Percentiles rank a stretch among this genome's conserved stretches.
Conservation (phyloP, 2,888 invertebrate species). For the Andricus quercusramuli region DNA sequence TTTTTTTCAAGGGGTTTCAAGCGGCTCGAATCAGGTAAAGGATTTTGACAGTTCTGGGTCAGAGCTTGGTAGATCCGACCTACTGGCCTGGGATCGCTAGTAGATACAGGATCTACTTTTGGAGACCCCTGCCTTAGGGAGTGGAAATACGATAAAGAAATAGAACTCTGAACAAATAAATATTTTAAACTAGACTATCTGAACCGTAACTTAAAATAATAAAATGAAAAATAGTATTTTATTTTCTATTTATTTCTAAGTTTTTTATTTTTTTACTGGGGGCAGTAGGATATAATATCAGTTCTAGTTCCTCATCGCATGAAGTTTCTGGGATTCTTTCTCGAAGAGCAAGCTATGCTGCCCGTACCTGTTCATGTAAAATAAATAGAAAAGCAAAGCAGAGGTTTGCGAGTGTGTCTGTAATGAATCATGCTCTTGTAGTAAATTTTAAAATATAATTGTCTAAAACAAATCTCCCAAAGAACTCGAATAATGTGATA, state of each 20-base stretch:
- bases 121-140: no score
- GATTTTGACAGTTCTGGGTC: no score
- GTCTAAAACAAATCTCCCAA: background rate
- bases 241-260: background rate
- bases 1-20: no score
- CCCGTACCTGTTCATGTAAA: background rate
- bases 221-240: background rate
- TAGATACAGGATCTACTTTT: no score
- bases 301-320: background rate
- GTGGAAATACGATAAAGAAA: background rate
- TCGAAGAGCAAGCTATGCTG: conserved; percentile 7
- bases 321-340: conserved; percentile 24
- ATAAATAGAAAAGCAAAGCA: background rate
- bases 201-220: background rate
- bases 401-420: background rate
- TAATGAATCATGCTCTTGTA: conserved; percentile 20
- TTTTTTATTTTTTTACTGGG: background rate
- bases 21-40: no score
- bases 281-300: background rate
- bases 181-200: background rate
- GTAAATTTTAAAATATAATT: conserved; percentile 27
- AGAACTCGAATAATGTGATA: background rate
- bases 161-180: background rate
- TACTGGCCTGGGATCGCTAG: no score
- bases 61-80: no score